These are phyloP conservation scores for Turritopsis rubra DNA, from an alignment of 30 jellyfish, hydroid and myxozoan genomes.

Conservation along the genomic window DNA sequence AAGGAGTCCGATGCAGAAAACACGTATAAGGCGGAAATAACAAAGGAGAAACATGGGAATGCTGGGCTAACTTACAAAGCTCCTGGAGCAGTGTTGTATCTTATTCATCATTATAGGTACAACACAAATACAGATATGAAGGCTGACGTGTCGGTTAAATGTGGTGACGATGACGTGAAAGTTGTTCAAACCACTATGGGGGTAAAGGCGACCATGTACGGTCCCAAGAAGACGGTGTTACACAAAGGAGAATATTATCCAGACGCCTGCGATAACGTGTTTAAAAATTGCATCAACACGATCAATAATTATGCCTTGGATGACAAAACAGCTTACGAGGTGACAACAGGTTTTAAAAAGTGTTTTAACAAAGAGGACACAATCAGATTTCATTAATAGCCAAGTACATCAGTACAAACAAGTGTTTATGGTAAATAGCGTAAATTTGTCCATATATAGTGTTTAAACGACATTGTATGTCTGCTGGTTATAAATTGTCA, in stretches of 20 bases:
- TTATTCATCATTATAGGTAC: background rate
- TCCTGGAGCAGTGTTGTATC: background rate
- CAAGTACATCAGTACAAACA: background rate
- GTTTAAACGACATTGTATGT: too few species aligned
- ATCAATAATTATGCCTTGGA: background rate
- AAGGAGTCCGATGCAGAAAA: background rate
- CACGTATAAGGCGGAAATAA: background rate
- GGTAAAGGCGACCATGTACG: background rate
- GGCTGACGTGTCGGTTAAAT: background rate
- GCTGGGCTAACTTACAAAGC: background rate
- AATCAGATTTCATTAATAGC: background rate
- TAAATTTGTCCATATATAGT: too few species aligned
- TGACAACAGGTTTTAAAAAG: background rate
- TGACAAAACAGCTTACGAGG: background rate
- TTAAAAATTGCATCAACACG: background rate
- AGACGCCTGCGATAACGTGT: background rate
- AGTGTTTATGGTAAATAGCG: too few species aligned
- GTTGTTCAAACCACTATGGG: background rate
- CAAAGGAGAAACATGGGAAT: background rate
- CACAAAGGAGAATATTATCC: background rate
- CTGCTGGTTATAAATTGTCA: too few species aligned
- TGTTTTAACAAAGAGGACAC: background rate
- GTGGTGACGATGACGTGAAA: background rate
- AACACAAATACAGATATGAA: background rate
- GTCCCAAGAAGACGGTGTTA: background rate